Base-by-base conservation (phyloP, 2,113 vertebrate genomes). In the Passer domesticus region DNA sequence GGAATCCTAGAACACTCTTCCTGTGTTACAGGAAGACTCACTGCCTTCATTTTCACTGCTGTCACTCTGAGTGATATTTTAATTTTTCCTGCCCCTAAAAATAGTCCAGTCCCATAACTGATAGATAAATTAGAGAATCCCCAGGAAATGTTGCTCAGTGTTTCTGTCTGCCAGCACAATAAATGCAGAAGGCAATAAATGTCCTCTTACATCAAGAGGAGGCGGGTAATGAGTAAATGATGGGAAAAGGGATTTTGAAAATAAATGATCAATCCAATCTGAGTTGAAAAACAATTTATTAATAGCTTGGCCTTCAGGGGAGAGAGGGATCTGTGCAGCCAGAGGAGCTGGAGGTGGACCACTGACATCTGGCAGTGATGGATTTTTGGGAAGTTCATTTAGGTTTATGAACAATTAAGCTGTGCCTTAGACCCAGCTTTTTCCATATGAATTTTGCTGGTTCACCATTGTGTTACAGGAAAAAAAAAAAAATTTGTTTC, bases 141-240 rank as follows among this genome's bases (percentile, higher is more conserved):
- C 91, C 90, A 94, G 98, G 97, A 98, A 98, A 94, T 70, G 95
- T 97, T 86, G 95, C 95, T 66, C 83, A 97, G 90, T 52, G 95
- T 94, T 96, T 97, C 96, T 93, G 9, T 97, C 98, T 97, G 95
- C 97, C 96, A 93, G 64, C 94, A 83, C 96, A 97, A 97, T 96
- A 97, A 97, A 97, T 92, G 96, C 94, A 89, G 97, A 58, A 96
- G 96, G 97, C 97, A 98, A 98, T 98, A 97, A 98, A 98, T 96
- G 97, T 97, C 97, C 95, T 33, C 87, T 97, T 96, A 50, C 84
- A 97, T 98, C 97, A 96, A 89, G 97, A 97, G 97, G 93, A 97
- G 97, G 97, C 75, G 64, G 95, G 87, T 98, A 98, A 98, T 97
- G 98, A 98, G 97, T 96, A 98, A 97, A 98, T 98, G 98, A 98